These are phyloP conservation scores for Drosophila simulans DNA, from an alignment of 1,140 invertebrate genomes.

Conservation along the genomic window DNA sequence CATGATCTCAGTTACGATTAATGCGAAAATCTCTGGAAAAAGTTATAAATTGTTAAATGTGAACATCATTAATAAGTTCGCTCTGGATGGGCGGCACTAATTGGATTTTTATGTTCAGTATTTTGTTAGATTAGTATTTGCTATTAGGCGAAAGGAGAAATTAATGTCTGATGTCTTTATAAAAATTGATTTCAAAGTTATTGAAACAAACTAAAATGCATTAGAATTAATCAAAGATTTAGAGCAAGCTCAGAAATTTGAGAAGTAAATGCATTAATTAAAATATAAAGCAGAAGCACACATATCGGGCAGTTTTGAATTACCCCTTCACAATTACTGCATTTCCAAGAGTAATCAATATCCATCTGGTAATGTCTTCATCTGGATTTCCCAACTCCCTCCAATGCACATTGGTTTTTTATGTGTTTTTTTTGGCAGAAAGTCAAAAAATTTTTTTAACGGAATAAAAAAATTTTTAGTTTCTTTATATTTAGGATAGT, in stretches of 20 bases:
- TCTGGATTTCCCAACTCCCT: slow-evolving; percentile 6
- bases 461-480: no score
- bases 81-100: slow-evolving; percentile 6
- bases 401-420: no score
- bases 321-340: background rate
- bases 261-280: background rate
- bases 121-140: slow-evolving; percentile 12
- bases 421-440: no score
- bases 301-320: background rate
- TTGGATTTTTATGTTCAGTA: slow-evolving; percentile 25
- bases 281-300: background rate
- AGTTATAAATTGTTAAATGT: slow-evolving; percentile 17
- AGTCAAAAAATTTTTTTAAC: no score
- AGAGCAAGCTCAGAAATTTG: no score
- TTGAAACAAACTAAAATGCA: no score
- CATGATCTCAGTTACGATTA: slow-evolving; percentile 37
- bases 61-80: slow-evolving; percentile 32
- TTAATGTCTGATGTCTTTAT: no score
- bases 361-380: slow-evolving; percentile 9
- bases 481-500: no score
- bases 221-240: no score
- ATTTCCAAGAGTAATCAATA: slow-evolving; percentile 19
- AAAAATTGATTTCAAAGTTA: no score
- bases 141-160: background rate
- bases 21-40: slow-evolving; percentile 14